Evolutionary conservation across 2,888 invertebrate species (phyloP).

Genomic region (Idaea aversata): DNA sequence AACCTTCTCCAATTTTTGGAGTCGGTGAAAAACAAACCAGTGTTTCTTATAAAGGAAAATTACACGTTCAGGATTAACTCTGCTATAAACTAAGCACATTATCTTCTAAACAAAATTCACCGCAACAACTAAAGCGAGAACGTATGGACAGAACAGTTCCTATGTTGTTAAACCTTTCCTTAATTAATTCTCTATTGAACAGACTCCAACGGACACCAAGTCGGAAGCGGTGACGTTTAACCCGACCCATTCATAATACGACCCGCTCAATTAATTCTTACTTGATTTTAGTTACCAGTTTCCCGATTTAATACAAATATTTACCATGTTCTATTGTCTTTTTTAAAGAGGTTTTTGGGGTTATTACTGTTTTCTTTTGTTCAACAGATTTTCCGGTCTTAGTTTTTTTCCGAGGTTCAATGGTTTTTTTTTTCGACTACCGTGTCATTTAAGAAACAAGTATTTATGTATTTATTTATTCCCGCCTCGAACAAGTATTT

Average conservation of each 20-base stretch:
- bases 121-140: not conserved
- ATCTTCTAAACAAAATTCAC: not conserved
- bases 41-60: not conserved
- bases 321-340: too few relatives aligned
- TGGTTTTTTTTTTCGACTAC: too few relatives aligned
- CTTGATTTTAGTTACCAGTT: conserved; percentile 24
- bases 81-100: not conserved
- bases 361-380: too few relatives aligned
- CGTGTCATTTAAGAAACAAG: too few relatives aligned
- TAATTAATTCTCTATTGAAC: conserved; percentile 20
- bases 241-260: conserved; percentile 56
- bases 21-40: not conserved
- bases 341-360: too few relatives aligned
- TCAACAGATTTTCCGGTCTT: too few relatives aligned
- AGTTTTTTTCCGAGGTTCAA: too few relatives aligned
- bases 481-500: too few relatives aligned
- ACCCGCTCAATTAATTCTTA: conserved; percentile 63
- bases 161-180: conserved; percentile 13
- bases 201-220: conserved; percentile 34
- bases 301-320: conserved; percentile 31
- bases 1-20: not conserved
- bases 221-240: conserved; percentile 54
- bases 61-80: not conserved
- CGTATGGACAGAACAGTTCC: not conserved
- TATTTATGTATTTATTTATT: too few relatives aligned